phyloP scores from a whole-genome alignment of 1,140 invertebrate genomes.

The Eufriesea mexicana region DNA sequence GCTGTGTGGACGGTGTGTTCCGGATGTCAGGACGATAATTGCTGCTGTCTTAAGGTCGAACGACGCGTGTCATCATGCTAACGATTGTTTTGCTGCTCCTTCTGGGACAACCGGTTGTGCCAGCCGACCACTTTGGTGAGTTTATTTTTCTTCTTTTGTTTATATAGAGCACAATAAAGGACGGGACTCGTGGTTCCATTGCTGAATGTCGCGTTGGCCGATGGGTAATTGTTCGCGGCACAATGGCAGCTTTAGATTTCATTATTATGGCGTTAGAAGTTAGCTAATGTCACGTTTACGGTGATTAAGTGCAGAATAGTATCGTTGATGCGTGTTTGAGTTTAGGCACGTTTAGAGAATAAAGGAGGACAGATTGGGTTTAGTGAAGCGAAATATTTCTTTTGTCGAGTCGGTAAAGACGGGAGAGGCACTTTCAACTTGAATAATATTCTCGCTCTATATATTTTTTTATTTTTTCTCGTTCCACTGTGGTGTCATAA shows the following conservation, averaged over 20 bases:
- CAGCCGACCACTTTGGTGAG: constrained; percentile 71
- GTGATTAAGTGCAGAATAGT: background rate
- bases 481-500: no score
- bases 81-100: constrained; percentile 57
- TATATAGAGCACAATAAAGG: background rate
- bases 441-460: no score
- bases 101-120: constrained; percentile 48
- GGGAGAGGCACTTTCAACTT: no score
- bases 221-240: background rate
- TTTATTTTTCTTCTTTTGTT: background rate
- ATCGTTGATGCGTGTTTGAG: no score
- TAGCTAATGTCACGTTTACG: background rate
- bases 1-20: constrained; percentile 14
- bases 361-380: background rate
- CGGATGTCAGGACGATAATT: constrained; percentile 41
- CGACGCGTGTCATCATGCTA: constrained; percentile 59
- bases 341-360: background rate
- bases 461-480: no score
- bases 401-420: background rate
- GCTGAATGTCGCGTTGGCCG: background rate
- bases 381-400: background rate
- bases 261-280: background rate
- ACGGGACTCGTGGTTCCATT: background rate
- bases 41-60: constrained; percentile 22
- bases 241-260: background rate